Percentiles rank a stretch among this genome's conserved stretches.
These are phyloP conservation scores for Siphamia tubifer DNA, from an alignment of 2,113 vertebrate species.

Conservation along the genomic window DNA sequence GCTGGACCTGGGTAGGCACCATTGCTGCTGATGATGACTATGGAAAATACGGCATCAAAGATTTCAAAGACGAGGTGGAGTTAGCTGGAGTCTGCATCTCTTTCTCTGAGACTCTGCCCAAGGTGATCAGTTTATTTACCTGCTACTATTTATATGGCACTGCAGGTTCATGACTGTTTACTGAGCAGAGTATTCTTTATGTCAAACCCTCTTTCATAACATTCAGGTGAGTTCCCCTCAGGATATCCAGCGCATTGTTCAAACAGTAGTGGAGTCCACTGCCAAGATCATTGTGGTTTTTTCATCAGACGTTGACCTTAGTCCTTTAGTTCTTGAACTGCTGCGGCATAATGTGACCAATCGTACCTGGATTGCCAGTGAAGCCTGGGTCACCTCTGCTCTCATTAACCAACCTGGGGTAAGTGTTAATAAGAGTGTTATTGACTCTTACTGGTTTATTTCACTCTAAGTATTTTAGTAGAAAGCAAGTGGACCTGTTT, in stretches of 20 bases:
- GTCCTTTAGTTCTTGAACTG: constrained; percentile 80
- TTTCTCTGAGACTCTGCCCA: constrained; percentile 86
- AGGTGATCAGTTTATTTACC: constrained; percentile 50
- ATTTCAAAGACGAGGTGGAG: constrained; percentile 84
- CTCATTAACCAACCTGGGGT: constrained; percentile 80
- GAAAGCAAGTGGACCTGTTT: too few species aligned
- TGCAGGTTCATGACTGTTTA: not conserved
- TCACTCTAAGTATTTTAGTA: too few species aligned
- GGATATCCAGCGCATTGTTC: constrained; percentile 76
- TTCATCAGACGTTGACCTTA: constrained; percentile 85
- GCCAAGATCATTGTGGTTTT: constrained; percentile 87
- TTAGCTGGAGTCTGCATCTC: constrained; percentile 83
- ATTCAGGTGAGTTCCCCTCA: constrained; percentile 65
- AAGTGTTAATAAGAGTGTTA: constrained; percentile 10
- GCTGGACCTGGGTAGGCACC: constrained; percentile 87
- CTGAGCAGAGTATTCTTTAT: not conserved
- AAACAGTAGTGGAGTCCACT: constrained; percentile 70
- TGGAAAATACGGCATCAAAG: constrained; percentile 86
- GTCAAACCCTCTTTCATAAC: not conserved
- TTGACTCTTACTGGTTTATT: too few species aligned
- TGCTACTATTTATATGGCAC: not conserved
- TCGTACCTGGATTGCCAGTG: constrained; percentile 85
- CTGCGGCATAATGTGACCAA: constrained; percentile 80
- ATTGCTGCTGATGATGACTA: constrained; percentile 87
- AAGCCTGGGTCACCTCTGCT: constrained; percentile 86